These are phyloP conservation scores for Drosophila novamexicana DNA, from an alignment of 1,140 invertebrate species.

Conservation along the genomic window DNA sequence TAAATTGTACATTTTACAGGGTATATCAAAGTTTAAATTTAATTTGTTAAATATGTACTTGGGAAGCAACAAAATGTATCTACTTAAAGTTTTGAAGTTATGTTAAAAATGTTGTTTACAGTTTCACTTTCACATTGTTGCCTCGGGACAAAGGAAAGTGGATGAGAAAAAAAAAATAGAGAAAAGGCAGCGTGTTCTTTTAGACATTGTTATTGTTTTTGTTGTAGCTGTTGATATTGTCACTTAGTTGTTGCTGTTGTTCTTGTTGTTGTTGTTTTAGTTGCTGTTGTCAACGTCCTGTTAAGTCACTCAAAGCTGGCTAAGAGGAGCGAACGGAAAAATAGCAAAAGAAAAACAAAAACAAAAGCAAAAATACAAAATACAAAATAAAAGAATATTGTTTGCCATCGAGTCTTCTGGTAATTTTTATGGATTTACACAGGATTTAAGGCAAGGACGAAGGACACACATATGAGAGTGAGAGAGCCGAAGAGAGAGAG, in stretches of 20 bases:
- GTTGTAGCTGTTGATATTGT: constrained; percentile 31
- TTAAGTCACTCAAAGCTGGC: constrained; percentile 35
- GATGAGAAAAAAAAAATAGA: constrained; percentile 14
- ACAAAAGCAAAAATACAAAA: constrained; percentile 10
- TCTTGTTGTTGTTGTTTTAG: constrained; percentile 7
- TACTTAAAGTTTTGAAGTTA: constrained; percentile 36
- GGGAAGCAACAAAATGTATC: constrained; percentile 10
- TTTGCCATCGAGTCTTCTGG: constrained; percentile 57
- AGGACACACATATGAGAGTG: constrained; percentile 2
- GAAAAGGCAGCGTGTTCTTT: constrained; percentile 33
- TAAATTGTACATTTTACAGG: background rate
- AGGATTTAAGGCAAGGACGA: constrained; percentile 41
- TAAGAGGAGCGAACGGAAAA: constrained; percentile 32
- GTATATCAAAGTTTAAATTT: background rate
- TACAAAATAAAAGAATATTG: constrained; percentile 42
- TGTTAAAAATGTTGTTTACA: constrained; percentile 41
- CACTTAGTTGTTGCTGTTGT: constrained; percentile 36
- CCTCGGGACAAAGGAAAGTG: constrained; percentile 28
- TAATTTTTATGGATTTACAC: constrained; percentile 76
- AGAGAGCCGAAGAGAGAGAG: background rate
- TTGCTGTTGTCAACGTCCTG: constrained; percentile 31
- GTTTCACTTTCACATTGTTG: constrained; percentile 45
- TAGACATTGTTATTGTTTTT: constrained; percentile 7
- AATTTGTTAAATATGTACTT: background rate
- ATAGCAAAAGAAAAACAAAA: constrained; percentile 11